phyloP scores from a whole-genome alignment of 2,113 vertebrate species.

The Haemorhous mexicanus region DNA sequence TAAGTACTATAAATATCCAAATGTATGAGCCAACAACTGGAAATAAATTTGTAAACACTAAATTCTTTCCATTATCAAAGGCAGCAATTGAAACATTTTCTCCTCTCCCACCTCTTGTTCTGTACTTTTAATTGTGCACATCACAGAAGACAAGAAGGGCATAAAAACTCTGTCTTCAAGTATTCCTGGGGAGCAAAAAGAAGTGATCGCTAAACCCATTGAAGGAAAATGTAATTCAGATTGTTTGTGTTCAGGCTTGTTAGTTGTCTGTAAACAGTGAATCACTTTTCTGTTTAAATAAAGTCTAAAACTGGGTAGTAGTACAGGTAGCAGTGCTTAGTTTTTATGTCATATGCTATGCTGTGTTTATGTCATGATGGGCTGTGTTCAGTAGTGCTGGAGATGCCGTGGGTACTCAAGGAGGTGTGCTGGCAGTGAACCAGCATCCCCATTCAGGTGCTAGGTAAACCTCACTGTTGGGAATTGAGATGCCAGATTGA shows the following conservation, averaged over 20 bases:
- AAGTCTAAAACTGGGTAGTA: not conserved
- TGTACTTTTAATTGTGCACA: not conserved
- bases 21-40: not conserved
- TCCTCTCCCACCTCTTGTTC: not conserved
- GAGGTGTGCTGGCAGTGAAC: accelerated
- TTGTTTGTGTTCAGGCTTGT: not conserved
- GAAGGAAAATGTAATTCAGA: not conserved
- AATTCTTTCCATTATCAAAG: slow-evolving; percentile 37
- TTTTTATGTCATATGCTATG: accelerated
- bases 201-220: not conserved
- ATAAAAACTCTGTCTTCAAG: not conserved
- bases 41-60: slow-evolving; percentile 33
- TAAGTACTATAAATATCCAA: slow-evolving; percentile 42
- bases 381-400: not conserved
- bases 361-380: not conserved
- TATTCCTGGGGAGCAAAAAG: not conserved
- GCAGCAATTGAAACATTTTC: not conserved
- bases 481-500: not conserved
- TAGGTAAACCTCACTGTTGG: not conserved
- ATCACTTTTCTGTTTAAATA: not conserved
- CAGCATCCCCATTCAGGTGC: not conserved
- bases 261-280: not conserved
- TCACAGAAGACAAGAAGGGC: not conserved
- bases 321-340: not conserved
- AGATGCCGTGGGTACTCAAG: not conserved